Percentiles rank a stretch among this genome's conserved stretches.
These are phyloP conservation scores for Brachyhypopomus gauderio DNA, from an alignment of 2,113 vertebrate genomes.

Conservation along the genomic window DNA sequence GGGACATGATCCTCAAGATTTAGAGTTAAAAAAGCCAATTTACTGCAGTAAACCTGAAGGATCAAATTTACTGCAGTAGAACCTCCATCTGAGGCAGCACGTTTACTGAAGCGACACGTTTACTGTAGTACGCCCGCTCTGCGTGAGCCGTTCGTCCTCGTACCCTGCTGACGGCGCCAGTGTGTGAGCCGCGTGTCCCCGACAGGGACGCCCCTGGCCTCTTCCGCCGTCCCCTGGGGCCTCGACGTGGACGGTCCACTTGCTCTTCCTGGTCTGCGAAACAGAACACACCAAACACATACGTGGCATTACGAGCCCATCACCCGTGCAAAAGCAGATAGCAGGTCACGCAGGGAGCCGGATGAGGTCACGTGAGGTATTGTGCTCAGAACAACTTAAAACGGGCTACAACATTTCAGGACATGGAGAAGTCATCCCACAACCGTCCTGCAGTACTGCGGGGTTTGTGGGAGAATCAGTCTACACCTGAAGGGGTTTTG, in stretches of 20 bases:
- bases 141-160: neutral
- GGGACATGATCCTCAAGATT: too few relatives aligned
- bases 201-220: neutral
- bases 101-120: neutral
- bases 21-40: too few relatives aligned
- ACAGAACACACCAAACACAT: neutral
- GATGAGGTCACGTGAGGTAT: too few relatives aligned
- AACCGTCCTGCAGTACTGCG: too few relatives aligned
- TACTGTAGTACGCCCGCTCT: too few relatives aligned
- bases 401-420: too few relatives aligned
- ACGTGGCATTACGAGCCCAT: neutral
- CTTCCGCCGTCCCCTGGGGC: constrained; percentile 6
- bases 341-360: too few relatives aligned
- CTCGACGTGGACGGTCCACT: neutral
- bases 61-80: neutral
- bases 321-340: neutral
- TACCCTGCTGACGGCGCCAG: constrained; percentile 17
- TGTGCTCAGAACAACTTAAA: too few relatives aligned
- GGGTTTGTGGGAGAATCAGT: too few relatives aligned
- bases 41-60: neutral
- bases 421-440: too few relatives aligned
- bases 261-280: constrained; percentile 11
- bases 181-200: too few relatives aligned
- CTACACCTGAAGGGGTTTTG: too few relatives aligned
- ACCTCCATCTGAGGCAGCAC: neutral